Base-by-base conservation (phyloP, 2,113 vertebrate species). In the Oophaga pumilio region DNA sequence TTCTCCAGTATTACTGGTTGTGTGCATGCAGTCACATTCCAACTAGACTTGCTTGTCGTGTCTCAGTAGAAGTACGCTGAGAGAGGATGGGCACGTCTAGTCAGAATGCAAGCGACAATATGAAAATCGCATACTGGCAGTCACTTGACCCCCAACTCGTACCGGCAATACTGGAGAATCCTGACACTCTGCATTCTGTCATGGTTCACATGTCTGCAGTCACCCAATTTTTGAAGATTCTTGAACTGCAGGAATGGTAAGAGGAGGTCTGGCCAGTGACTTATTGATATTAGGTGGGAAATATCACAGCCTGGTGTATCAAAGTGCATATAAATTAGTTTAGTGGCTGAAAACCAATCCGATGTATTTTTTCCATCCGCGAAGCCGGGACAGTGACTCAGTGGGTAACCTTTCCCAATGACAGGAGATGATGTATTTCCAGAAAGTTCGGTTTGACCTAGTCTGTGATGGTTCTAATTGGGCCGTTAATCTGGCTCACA, bases 401-500 rank as follows among this genome's bases (percentile, higher is more conserved):
- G 64, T 56, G n/a, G n/a, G 22, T 84, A 84, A 84, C 82, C 82
- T 84, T 84, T 84, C 64, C 82, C 52, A 2, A 20, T 84, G 82
- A 73, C 82, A 73, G 66, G n/a, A 28, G 82, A 73, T 69, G 82
- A 84, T 71, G 82, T 56, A 84, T 84, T 71, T 26, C 0, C n/a
- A 12, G 66, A 73, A 71, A 73, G 82, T 71, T 73, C 66, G 64
- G 50, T 71, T 18, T 84, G 64, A 84, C 64, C 82, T 57, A 84
- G 66, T 52, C 68, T 57, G 66, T 73, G 57, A 56, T 20, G 49
- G 49, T 84, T 84, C 82, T 84, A 84, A 84, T 84, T 84, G 82
- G 50, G 82, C 66, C 64, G 82, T 84, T 84, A 84, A 84, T 84
- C 82, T 71, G 50, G 66, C 82, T 84, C 82, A 84, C 66, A 71